phyloP scores from a whole-genome alignment of 2,113 vertebrate species.

The Lampris incognitus region DNA sequence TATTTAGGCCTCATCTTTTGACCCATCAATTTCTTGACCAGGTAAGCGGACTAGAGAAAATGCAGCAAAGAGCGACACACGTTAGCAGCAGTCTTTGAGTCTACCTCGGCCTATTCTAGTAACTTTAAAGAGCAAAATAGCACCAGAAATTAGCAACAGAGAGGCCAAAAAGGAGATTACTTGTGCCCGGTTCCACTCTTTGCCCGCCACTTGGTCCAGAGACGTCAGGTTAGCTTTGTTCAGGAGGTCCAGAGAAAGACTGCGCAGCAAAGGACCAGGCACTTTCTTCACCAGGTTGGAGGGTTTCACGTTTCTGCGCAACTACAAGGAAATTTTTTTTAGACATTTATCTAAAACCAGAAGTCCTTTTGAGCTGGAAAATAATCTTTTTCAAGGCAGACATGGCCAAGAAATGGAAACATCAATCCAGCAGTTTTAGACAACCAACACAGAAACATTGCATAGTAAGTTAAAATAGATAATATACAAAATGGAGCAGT shows the following conservation, averaged over 20 bases:
- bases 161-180: conserved; percentile 43
- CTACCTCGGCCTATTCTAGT: not conserved
- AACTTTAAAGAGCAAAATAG: not conserved
- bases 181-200: conserved; percentile 69
- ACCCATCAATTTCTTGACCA: conserved; percentile 59
- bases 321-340: conserved; percentile 50
- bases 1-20: conserved; percentile 26
- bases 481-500: too few species aligned
- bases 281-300: conserved; percentile 63
- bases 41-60: conserved; percentile 63
- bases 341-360: not conserved
- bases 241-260: conserved; percentile 62
- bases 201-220: conserved; percentile 58
- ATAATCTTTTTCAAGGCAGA: too few species aligned
- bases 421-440: too few species aligned
- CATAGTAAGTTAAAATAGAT: too few species aligned
- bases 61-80: not conserved
- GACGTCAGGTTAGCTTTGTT: conserved; percentile 59
- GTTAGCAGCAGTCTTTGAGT: not conserved
- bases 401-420: too few species aligned
- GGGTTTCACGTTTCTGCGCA: conserved; percentile 30
- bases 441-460: too few species aligned
- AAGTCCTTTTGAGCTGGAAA: too few species aligned
- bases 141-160: too few species aligned
- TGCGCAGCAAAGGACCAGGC: conserved; percentile 45